Evolutionary conservation across 2,113 vertebrate genomes (phyloP).

Genomic region (Cryptotis parvus): DNA sequence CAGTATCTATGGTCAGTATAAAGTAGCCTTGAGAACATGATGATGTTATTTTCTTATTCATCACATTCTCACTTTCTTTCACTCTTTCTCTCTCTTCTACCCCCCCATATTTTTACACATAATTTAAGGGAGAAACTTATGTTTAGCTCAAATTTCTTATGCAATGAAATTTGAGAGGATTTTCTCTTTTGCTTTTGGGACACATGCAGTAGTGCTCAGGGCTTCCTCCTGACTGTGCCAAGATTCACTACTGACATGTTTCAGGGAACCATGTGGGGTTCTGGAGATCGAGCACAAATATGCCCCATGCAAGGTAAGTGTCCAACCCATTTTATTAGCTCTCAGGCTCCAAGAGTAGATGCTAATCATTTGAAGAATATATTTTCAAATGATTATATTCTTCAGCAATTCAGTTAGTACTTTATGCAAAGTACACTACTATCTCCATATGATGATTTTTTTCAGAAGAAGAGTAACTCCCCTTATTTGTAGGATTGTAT

Average conservation of each 20-base stretch:
- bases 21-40: not conserved
- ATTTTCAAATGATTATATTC: no score
- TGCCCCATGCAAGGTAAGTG: no score
- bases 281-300: no score
- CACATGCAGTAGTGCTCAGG: no score
- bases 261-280: no score
- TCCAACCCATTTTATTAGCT: no score
- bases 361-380: not conserved
- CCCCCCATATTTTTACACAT: not conserved
- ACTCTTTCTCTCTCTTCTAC: no score
- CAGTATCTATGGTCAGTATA: not conserved
- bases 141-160: not conserved
- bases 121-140: not conserved
- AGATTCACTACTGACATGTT: no score
- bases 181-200: not conserved
- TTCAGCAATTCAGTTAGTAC: not conserved
- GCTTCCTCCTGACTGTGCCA: no score
- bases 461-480: not conserved
- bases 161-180: constrained; percentile 27
- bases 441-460: constrained; percentile 30
- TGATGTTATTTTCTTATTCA: not conserved
- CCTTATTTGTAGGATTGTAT: not conserved
- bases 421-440: not conserved
- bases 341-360: not conserved
- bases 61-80: no score